Percentiles rank a stretch among this genome's conserved stretches.
phyloP scores from a whole-genome alignment of 1,140 invertebrate genomes.

The Drosophila lini region DNA sequence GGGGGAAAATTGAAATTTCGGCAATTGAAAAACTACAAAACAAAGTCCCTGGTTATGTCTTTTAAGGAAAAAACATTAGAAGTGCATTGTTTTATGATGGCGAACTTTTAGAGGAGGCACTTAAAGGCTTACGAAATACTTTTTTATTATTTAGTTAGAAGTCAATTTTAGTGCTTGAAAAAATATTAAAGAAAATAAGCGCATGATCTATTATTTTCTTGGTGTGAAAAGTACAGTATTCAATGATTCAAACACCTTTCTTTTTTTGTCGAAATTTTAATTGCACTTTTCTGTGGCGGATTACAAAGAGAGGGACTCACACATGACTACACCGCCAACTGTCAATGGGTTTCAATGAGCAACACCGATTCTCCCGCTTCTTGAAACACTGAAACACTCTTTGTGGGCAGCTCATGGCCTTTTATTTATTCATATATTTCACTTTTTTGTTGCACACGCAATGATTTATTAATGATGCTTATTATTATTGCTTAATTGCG shows the following conservation, averaged over 20 bases:
- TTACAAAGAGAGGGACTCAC: slow-evolving; percentile 30
- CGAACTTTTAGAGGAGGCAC: background rate
- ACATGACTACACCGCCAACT: slow-evolving; percentile 15
- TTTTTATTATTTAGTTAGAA: background rate
- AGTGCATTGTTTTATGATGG: background rate
- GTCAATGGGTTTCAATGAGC: slow-evolving; percentile 39
- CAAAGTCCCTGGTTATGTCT: background rate
- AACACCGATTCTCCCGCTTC: slow-evolving; percentile 7
- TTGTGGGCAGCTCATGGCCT: slow-evolving; percentile 33
- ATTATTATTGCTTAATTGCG: slow-evolving; percentile 81
- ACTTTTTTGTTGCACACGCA: slow-evolving; percentile 45
- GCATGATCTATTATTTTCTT: background rate
- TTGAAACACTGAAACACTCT: slow-evolving; percentile 52
- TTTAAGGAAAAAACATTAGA: background rate
- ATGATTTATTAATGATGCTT: slow-evolving; percentile 82
- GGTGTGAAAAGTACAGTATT: background rate
- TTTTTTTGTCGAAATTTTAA: slow-evolving; percentile 49
- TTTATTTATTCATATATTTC: slow-evolving; percentile 58
- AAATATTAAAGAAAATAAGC: background rate
- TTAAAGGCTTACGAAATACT: background rate
- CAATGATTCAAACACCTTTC: slow-evolving; percentile 1
- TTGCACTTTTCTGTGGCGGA: slow-evolving; percentile 45
- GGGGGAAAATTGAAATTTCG: slow-evolving; percentile 48
- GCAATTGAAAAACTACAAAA: slow-evolving; percentile 27
- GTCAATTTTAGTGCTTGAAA: background rate